These are phyloP conservation scores for Ashinkailepas kermadecensis DNA, from an alignment of 2,888 invertebrate species.

Conservation along the genomic window DNA sequence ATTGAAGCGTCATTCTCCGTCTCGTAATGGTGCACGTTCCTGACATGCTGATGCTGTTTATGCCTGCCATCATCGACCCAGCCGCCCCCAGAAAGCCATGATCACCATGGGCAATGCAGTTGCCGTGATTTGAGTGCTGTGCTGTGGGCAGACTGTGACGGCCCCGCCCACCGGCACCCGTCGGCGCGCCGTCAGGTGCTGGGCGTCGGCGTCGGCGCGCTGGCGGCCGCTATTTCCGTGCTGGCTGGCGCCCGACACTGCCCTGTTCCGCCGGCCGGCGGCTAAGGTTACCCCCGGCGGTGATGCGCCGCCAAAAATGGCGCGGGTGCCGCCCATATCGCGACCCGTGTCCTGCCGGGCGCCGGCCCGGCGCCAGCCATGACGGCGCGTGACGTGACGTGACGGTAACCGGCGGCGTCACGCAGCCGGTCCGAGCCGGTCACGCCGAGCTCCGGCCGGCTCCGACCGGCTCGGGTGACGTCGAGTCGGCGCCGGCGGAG, in stretches of 20 bases:
- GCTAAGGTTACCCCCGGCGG: constrained; percentile 1
- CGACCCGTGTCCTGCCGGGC: not conserved
- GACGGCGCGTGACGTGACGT: too few relatives aligned
- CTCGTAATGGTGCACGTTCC: too few relatives aligned
- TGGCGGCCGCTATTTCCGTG: constrained; percentile 12
- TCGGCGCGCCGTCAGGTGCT: not conserved
- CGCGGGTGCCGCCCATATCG: not conserved
- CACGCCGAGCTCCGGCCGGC: too few relatives aligned
- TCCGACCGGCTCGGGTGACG: too few relatives aligned
- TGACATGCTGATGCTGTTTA: too few relatives aligned
- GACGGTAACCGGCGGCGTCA: too few relatives aligned
- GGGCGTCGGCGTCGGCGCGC: not conserved
- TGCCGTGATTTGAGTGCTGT: not conserved
- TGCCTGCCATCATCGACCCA: too few relatives aligned
- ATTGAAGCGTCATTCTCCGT: too few relatives aligned
- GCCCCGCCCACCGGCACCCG: not conserved
- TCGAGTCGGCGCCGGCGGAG: too few relatives aligned
- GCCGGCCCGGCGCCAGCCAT: too few relatives aligned
- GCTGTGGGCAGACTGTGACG: not conserved
- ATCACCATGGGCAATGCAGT: not conserved
- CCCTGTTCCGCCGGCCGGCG: not conserved
- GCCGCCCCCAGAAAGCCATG: too few relatives aligned
- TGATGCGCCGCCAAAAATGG: constrained; percentile 1
- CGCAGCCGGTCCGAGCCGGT: too few relatives aligned
- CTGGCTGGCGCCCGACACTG: not conserved